These are phyloP conservation scores for Mycteria americana DNA, from an alignment of 2,797 vertebrate genomes.

Conservation along the genomic window DNA sequence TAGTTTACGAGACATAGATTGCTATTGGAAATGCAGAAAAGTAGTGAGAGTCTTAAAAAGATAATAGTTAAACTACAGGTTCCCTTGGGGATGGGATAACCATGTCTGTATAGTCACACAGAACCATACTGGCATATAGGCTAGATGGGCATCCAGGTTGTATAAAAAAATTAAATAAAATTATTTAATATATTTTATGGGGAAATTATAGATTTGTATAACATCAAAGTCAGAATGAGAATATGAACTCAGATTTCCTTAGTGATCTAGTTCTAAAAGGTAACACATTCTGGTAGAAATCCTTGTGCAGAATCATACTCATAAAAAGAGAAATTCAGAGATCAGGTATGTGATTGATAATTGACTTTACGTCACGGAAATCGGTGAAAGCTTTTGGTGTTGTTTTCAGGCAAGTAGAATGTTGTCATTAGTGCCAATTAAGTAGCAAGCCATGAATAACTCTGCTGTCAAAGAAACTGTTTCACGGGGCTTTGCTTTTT, in stretches of 20 bases:
- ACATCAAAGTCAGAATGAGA: neutral
- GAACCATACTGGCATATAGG: neutral
- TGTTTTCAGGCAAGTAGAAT: neutral
- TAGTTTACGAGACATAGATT: neutral
- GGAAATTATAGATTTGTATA: neutral
- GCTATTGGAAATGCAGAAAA: neutral
- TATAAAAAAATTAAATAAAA: neutral
- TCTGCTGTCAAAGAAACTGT: neutral
- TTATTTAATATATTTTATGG: neutral
- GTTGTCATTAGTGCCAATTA: neutral
- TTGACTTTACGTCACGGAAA: neutral
- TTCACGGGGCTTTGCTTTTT: neutral
- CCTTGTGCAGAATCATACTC: neutral
- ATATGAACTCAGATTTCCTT: neutral
- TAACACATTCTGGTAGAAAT: neutral
- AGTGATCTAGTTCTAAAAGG: neutral
- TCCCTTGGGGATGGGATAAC: neutral
- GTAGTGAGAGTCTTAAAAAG: neutral
- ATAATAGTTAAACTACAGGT: neutral
- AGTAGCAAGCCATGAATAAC: neutral
- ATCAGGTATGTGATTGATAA: neutral
- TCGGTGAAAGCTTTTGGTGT: neutral
- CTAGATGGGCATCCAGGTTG: neutral
- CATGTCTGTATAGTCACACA: neutral
- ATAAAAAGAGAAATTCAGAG: neutral